Percentiles rank a stretch among this genome's conserved stretches.
These are phyloP conservation scores for Ariopsis seemanni DNA, from an alignment of 2,113 vertebrate genomes.

Conservation along the genomic window DNA sequence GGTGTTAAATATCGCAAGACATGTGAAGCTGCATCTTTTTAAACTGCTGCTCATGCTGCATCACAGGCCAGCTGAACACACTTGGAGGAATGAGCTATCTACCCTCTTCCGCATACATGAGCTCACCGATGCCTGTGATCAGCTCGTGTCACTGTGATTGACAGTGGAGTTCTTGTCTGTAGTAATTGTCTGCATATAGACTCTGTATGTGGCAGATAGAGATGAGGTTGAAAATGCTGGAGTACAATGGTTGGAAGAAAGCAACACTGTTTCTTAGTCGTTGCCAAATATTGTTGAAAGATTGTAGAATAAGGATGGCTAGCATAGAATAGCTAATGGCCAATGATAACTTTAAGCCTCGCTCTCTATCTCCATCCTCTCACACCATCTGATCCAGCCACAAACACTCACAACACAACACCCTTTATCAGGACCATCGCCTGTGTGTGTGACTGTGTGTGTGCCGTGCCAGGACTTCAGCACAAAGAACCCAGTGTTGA, in stretches of 20 bases:
- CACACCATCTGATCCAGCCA: slow-evolving; percentile 21
- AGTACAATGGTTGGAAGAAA: background rate
- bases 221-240: background rate
- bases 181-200: background rate
- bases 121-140: background rate
- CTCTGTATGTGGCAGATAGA: background rate
- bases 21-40: background rate
- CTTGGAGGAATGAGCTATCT: background rate
- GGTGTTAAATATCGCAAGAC: background rate
- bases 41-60: background rate
- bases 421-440: slow-evolving; percentile 40
- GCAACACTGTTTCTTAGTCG: background rate
- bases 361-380: slow-evolving; percentile 1
- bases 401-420: slow-evolving; percentile 32
- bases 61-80: background rate
- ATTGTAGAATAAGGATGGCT: background rate
- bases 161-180: background rate
- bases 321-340: slow-evolving; percentile 33
- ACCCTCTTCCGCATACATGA: background rate
- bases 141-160: background rate
- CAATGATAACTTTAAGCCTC: slow-evolving; percentile 3
- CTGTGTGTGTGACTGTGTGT: slow-evolving; percentile 39
- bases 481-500: slow-evolving; percentile 50
- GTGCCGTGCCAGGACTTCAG: slow-evolving; percentile 37
- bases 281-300: background rate